phyloP scores from a whole-genome alignment of 2,888 invertebrate species.

The Drosophila vallismaia region DNA sequence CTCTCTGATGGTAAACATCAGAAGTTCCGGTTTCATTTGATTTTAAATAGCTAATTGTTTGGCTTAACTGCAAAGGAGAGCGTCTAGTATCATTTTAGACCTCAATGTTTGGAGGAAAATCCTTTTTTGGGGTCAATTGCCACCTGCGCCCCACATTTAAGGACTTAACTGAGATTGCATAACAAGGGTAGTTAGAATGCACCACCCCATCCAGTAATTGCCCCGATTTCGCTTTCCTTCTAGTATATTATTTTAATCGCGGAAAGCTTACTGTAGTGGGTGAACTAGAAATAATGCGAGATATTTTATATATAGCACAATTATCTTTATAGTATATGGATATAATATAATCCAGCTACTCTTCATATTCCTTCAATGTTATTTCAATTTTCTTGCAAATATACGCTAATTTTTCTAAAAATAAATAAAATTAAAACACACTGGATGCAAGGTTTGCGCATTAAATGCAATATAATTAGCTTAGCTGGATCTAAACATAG shows the following conservation, averaged over 20 bases:
- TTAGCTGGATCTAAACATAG: slow-evolving; percentile 9
- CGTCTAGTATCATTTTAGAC: neutral
- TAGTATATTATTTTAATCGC: neutral
- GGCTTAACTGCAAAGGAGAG: neutral
- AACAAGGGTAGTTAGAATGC: slow-evolving; percentile 4
- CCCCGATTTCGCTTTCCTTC: neutral
- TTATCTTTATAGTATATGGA: neutral
- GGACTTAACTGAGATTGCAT: slow-evolving; percentile 28
- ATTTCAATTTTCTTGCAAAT: no score
- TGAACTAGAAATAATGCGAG: neutral
- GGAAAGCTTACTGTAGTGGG: no score
- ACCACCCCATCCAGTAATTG: neutral
- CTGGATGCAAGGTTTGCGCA: slow-evolving; percentile 4
- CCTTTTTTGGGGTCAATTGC: slow-evolving; percentile 8
- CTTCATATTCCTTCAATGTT: neutral
- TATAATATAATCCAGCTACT: neutral
- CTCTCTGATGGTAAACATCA: neutral
- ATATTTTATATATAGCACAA: neutral
- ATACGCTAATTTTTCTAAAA: slow-evolving; percentile 2
- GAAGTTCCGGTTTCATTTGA: slow-evolving; percentile 9
- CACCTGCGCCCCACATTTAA: slow-evolving; percentile 14
- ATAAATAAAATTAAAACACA: slow-evolving; percentile 13
- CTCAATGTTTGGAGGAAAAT: no score
- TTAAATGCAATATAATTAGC: slow-evolving; percentile 19
- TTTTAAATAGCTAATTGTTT: neutral